Evolutionary conservation across 2,797 vertebrate genomes (phyloP).

Genomic region (Kryptopterus vitreolus): DNA sequence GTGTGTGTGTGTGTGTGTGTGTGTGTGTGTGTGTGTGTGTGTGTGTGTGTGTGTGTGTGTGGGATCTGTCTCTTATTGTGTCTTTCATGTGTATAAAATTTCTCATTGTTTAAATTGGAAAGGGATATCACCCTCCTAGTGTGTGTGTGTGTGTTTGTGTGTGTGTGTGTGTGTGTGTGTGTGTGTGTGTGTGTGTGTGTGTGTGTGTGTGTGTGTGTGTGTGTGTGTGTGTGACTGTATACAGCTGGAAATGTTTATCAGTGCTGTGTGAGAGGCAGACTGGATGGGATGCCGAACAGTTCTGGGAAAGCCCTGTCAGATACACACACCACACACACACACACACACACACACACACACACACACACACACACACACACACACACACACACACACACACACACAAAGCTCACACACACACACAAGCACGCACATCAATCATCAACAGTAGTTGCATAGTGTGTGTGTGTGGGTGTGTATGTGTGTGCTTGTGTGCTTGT

Average conservation of each 20-base stretch:
- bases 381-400: background rate
- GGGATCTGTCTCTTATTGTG: background rate
- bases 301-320: constrained; percentile 14
- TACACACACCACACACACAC: background rate
- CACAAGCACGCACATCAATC: no score
- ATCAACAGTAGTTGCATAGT: constrained; percentile 11
- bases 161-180: constrained; percentile 11
- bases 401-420: background rate
- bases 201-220: constrained; percentile 7
- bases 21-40: no score
- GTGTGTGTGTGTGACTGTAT: constrained; percentile 13
- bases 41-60: background rate
- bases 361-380: background rate
- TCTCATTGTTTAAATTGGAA: background rate
- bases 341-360: constrained; percentile 1
- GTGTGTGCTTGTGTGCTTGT: no score
- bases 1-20: no score
- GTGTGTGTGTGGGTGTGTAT: no score
- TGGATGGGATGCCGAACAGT: constrained; percentile 24
- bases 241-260: constrained; percentile 17
- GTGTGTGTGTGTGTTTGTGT: constrained; percentile 13
- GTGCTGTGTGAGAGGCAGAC: background rate
- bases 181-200: constrained; percentile 5
- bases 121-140: background rate
- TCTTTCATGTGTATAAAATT: background rate